These are phyloP conservation scores for Acromyrmex charruanus DNA, from an alignment of 1,140 invertebrate genomes.

Conservation along the genomic window DNA sequence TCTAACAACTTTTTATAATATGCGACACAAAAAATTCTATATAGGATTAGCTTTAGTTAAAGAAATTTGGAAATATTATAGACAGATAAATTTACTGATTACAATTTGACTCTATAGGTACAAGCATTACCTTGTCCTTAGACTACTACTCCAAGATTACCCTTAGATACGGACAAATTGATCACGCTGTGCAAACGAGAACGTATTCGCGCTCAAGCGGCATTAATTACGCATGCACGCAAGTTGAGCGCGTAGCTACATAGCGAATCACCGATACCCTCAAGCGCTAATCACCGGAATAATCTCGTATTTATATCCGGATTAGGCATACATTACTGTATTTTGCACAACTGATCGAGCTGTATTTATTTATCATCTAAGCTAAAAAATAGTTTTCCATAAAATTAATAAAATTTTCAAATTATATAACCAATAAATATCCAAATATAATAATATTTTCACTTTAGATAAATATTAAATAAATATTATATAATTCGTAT, in stretches of 20 bases:
- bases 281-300: slow-evolving; percentile 59
- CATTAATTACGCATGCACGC: slow-evolving; percentile 64
- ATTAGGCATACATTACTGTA: slow-evolving; percentile 50
- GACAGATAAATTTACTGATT: not conserved
- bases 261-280: slow-evolving; percentile 34
- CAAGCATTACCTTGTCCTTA: slow-evolving; percentile 24
- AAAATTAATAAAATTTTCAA: not conserved
- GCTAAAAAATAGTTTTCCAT: no score
- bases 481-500: not conserved
- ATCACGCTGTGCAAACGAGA: slow-evolving; percentile 38
- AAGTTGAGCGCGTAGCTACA: slow-evolving; percentile 36
- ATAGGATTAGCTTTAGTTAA: not conserved
- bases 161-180: slow-evolving; percentile 54
- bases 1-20: not conserved
- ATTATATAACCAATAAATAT: slow-evolving; percentile 11
- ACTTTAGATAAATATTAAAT: not conserved
- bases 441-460: not conserved
- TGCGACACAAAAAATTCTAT: not conserved
- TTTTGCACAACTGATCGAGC: slow-evolving; percentile 29
- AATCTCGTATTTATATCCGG: slow-evolving; percentile 61
- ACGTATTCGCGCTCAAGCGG: slow-evolving; percentile 31
- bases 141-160: slow-evolving; percentile 23
- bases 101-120: slow-evolving; percentile 13
- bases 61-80: slow-evolving; percentile 5
- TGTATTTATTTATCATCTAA: not conserved